Conservation (phyloP, 2,888 invertebrate genomes). For the Synergus itoensis region DNA sequence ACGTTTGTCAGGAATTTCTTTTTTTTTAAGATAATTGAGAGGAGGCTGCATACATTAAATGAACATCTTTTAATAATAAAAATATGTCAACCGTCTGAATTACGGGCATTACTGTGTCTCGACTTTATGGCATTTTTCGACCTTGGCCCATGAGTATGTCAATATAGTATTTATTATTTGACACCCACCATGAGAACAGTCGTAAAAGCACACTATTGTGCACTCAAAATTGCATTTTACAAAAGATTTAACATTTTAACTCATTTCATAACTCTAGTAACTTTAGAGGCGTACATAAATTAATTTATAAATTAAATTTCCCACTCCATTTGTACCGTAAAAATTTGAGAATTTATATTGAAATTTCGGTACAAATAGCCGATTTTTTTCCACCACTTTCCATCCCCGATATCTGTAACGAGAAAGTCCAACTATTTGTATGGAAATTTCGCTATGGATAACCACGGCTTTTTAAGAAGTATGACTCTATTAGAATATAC, state of each 20-base stretch:
- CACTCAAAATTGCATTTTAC: conserved; percentile 2
- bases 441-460: no score
- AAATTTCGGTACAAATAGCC: no score
- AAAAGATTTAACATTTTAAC: not conserved
- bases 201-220: conserved; percentile 6
- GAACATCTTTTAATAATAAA: conserved; percentile 27
- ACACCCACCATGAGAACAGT: conserved; percentile 2
- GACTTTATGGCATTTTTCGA: conserved; percentile 27
- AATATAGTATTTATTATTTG: conserved; percentile 28
- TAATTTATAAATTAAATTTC: not conserved
- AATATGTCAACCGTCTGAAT: conserved; percentile 13
- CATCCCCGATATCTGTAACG: no score
- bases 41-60: not conserved
- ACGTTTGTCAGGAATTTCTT: not conserved
- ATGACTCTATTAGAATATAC: no score
- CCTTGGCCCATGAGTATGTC: conserved; percentile 13
- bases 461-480: no score
- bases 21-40: not conserved
- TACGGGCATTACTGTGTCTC: conserved; percentile 13
- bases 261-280: not conserved
- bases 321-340: not conserved
- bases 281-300: not conserved
- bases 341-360: no score
- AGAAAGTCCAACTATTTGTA: no score
- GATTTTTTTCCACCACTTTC: no score